Conservation (phyloP, 2,113 vertebrate genomes). For the Leucopsar rothschildi region DNA sequence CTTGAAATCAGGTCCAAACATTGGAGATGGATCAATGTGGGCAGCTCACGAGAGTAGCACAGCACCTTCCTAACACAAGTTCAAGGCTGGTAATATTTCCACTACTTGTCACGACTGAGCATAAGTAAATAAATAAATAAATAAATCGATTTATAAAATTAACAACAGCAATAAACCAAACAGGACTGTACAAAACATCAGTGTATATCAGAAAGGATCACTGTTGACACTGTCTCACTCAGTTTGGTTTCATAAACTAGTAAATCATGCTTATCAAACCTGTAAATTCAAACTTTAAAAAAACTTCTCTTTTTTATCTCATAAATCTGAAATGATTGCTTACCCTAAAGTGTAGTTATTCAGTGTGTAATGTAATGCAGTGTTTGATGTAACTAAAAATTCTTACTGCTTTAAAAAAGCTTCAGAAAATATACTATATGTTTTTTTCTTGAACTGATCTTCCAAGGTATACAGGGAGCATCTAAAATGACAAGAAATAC, state of each 20-base stretch:
- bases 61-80: background rate
- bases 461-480: background rate
- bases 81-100: background rate
- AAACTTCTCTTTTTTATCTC: background rate
- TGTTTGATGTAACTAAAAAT: background rate
- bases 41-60: background rate
- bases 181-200: background rate
- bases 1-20: background rate
- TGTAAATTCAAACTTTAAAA: background rate
- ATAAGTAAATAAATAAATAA: background rate
- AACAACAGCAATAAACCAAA: background rate
- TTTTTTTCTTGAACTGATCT: background rate
- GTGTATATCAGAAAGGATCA: background rate
- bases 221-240: background rate
- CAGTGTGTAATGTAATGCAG: background rate
- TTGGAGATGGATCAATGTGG: rapidly evolving
- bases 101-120: background rate
- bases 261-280: background rate
- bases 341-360: background rate
- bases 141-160: background rate
- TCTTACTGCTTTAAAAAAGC: background rate
- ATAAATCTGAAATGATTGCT: background rate
- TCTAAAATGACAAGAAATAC: background rate
- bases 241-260: background rate
- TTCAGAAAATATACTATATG: background rate